These are phyloP conservation scores for Colletes collaris DNA, from an alignment of 2,888 invertebrate species.

Conservation along the genomic window DNA sequence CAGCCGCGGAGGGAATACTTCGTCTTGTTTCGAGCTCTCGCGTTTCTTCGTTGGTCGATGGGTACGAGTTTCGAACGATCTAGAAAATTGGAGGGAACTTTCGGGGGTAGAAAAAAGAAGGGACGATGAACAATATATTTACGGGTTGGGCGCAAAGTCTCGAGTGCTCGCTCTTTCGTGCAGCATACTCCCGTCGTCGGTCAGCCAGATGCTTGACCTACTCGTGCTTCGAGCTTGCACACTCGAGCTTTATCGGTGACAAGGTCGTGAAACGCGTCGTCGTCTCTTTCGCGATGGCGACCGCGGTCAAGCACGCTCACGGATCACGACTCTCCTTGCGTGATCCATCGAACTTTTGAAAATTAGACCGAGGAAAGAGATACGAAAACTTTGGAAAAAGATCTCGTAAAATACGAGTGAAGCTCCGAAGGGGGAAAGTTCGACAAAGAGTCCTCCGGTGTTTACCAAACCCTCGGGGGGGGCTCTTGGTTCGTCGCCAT, in stretches of 20 bases:
- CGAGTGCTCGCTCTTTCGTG: slow-evolving; percentile 6
- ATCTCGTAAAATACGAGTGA: too few species aligned
- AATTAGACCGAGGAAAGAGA: too few species aligned
- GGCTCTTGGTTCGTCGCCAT: not conserved
- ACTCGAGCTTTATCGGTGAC: slow-evolving; percentile 52
- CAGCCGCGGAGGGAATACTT: not conserved
- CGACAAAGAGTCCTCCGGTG: not conserved
- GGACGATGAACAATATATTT: not conserved
- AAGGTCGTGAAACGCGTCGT: slow-evolving; percentile 53
- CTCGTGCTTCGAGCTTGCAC: slow-evolving; percentile 40
- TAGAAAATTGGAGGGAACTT: too few species aligned
- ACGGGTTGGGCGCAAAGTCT: not conserved
- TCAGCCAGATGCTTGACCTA: slow-evolving; percentile 61
- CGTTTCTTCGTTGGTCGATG: not conserved
- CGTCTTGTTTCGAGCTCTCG: not conserved
- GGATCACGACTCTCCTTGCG: not conserved
- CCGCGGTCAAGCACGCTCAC: slow-evolving; percentile 11
- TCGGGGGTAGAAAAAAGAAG: not conserved
- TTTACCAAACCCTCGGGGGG: slow-evolving; percentile 7
- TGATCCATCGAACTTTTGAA: too few species aligned
- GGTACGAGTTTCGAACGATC: not conserved
- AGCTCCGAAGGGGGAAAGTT: too few species aligned
- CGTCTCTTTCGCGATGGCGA: slow-evolving; percentile 35
- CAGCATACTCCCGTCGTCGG: slow-evolving; percentile 28
- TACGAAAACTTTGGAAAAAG: too few species aligned